phyloP scores from a whole-genome alignment of 2,797 vertebrate genomes.

The Intellagama lesueurii region DNA sequence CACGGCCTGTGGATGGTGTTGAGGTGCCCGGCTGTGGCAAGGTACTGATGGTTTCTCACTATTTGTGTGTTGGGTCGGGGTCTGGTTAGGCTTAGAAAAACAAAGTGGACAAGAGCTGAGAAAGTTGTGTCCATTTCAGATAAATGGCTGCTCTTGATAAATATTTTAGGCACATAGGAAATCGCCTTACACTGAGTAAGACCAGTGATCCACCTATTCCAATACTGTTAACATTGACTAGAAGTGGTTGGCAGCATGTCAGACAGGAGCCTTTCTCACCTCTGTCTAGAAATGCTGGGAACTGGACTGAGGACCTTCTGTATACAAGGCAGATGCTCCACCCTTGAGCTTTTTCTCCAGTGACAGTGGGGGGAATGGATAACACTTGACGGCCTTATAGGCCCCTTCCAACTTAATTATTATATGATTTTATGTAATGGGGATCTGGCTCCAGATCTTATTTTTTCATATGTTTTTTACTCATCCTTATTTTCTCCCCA shows the following conservation, averaged over 20 bases:
- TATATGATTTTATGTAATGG: not conserved
- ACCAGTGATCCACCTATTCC: no score
- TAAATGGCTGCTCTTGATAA: not conserved
- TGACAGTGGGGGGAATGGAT: not conserved
- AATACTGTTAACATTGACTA: no score
- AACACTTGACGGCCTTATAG: no score
- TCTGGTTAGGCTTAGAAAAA: not conserved
- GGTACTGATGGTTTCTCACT: constrained; percentile 75
- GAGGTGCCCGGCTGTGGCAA: constrained; percentile 93
- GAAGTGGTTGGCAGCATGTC: no score
- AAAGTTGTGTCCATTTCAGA: not conserved
- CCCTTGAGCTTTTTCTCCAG: no score
- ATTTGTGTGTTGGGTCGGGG: fast-evolving
- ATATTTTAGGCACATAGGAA: no score
- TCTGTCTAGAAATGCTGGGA: no score
- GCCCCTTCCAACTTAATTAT: no score
- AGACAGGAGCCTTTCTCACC: no score
- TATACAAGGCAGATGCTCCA: no score
- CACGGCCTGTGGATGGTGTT: constrained; percentile 91
- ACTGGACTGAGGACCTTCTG: no score
- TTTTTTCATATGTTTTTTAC: not conserved
- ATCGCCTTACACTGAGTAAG: no score
- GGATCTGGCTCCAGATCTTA: not conserved
- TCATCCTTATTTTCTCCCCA: not conserved
- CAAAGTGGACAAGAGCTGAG: not conserved